Evolutionary conservation across 2,797 vertebrate genomes (phyloP).

Genomic region (Borostomias antarcticus): DNA sequence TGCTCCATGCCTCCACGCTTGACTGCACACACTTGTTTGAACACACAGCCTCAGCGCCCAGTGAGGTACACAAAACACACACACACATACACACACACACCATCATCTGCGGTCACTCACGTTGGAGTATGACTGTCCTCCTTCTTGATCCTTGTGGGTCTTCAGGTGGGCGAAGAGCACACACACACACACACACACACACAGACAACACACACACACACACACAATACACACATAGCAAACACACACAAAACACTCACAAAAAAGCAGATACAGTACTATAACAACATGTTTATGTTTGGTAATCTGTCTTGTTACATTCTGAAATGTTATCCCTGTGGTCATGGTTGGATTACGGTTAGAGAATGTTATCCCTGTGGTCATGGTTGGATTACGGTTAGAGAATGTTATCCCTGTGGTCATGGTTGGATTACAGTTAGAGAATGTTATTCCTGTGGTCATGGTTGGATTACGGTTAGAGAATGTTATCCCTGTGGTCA

Average conservation of each 20-base stretch:
- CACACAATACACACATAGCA: neutral
- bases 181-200: neutral
- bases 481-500: too few species aligned
- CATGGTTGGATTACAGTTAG: too few species aligned
- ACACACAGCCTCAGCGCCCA: conserved; percentile 7
- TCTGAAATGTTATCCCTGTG: neutral
- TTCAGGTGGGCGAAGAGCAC: neutral
- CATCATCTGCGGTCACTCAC: too few species aligned
- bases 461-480: too few species aligned
- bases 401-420: too few species aligned
- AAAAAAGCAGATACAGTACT: too few species aligned
- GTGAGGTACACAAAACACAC: neutral
- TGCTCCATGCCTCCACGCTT: neutral
- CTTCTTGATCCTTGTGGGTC: too few species aligned
- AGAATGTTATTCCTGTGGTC: too few species aligned
- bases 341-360: neutral
- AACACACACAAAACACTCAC: neutral
- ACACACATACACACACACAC: too few species aligned
- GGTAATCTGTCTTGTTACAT: neutral
- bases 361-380: too few species aligned
- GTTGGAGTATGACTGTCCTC: too few species aligned
- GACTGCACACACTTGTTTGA: conserved; percentile 1
- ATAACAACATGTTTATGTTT: neutral
- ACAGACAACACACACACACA: neutral
- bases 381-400: neutral